Percentiles rank a stretch among this genome's conserved stretches.
These are phyloP conservation scores for Epinephelus coioides DNA, from an alignment of 2,797 vertebrate species.

Conservation along the genomic window DNA sequence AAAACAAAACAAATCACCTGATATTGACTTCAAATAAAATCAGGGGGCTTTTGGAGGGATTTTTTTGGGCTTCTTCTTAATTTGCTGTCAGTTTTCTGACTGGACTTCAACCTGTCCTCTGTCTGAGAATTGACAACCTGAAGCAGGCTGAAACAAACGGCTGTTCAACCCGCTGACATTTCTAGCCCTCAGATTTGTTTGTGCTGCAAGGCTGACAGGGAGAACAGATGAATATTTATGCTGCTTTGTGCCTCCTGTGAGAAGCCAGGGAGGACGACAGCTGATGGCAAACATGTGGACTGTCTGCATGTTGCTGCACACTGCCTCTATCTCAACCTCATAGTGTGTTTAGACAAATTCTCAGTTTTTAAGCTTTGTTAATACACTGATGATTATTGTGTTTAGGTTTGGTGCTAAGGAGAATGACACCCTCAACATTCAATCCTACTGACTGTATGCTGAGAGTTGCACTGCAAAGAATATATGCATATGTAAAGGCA, in stretches of 20 bases:
- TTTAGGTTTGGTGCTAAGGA: not conserved
- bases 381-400: not conserved
- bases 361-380: not conserved
- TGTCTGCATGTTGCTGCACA: not conserved
- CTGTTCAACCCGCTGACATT: conserved; percentile 56
- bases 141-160: conserved; percentile 9
- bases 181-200: conserved; percentile 63
- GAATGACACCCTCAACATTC: not conserved
- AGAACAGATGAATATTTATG: conserved; percentile 71
- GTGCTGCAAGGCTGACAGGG: conserved; percentile 52
- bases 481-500: no score
- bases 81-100: not conserved
- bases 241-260: conserved; percentile 28
- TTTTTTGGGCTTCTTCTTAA: not conserved
- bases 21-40: not conserved
- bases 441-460: not conserved
- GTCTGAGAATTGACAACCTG: conserved; percentile 18
- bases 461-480: no score
- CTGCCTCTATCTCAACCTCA: not conserved
- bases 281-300: conserved; percentile 51
- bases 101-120: conserved; percentile 6
- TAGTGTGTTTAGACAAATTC: not conserved
- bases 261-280: conserved; percentile 53
- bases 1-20: not conserved
- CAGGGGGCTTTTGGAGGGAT: not conserved